Evolutionary conservation across 2,797 vertebrate genomes (phyloP).

Genomic region (Coluber constrictor): DNA sequence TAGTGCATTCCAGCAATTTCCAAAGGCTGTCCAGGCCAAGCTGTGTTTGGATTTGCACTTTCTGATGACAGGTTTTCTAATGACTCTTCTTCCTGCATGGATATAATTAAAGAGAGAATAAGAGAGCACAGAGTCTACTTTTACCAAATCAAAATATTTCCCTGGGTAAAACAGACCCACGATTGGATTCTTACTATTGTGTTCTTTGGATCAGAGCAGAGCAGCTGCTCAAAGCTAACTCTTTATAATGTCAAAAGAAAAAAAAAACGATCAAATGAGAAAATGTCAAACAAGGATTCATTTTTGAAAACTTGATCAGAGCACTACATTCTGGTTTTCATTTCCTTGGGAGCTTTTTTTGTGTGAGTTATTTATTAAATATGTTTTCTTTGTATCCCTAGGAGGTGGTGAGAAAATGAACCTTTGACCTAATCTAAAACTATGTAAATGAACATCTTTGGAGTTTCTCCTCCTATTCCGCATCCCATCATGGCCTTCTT

Average conservation of each 20-base stretch:
- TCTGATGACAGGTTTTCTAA: constrained; percentile 22
- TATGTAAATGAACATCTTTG: neutral
- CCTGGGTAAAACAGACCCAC: neutral
- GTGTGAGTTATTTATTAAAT: constrained; percentile 1
- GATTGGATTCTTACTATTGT: constrained; percentile 18
- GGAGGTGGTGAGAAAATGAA: neutral
- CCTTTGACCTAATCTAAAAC: constrained; percentile 10
- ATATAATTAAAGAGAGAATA: constrained; percentile 18
- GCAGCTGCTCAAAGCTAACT: constrained; percentile 19
- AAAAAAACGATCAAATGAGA: constrained; percentile 7
- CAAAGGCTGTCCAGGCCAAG: constrained; percentile 16
- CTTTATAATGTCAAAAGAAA: constrained; percentile 14
- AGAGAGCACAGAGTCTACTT: constrained; percentile 1
- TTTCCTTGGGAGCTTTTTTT: neutral
- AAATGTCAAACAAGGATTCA: constrained; percentile 4
- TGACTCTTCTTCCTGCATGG: constrained; percentile 1
- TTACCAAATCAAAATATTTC: constrained; percentile 20
- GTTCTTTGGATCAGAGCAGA: constrained; percentile 21
- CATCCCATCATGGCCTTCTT: neutral
- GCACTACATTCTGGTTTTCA: neutral
- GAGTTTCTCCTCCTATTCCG: neutral
- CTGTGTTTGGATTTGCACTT: constrained; percentile 15
- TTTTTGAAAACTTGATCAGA: neutral
- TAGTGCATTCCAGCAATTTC: constrained; percentile 3
- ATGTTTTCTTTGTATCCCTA: neutral